These are phyloP conservation scores for Burhinus oedicnemus DNA, from an alignment of 2,113 vertebrate species.

Conservation along the genomic window DNA sequence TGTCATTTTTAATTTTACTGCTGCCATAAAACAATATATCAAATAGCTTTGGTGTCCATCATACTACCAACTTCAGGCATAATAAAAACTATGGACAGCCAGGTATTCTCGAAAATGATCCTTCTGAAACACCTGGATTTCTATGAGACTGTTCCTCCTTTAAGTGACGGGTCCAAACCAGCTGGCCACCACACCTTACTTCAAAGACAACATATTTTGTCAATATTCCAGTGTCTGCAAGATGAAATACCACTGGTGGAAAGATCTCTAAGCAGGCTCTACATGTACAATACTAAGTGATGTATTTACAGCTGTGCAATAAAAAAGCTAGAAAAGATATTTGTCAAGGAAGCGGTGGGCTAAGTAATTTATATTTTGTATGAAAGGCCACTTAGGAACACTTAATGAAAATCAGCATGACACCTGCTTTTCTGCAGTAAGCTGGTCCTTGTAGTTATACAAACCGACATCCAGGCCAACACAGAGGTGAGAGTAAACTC, in stretches of 20 bases:
- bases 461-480: background rate
- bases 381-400: background rate
- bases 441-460: background rate
- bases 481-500: fast-evolving
- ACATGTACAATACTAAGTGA: background rate
- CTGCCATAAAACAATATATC: background rate
- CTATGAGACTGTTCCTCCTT: background rate
- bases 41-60: background rate
- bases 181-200: background rate
- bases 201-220: background rate
- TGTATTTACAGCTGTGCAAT: background rate
- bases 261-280: background rate
- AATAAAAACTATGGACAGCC: background rate
- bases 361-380: background rate
- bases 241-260: background rate
- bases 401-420: background rate
- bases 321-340: background rate
- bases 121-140: background rate
- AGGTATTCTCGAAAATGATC: background rate
- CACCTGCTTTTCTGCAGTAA: background rate
- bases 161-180: background rate
- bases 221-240: background rate
- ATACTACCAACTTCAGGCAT: background rate
- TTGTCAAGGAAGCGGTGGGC: background rate
- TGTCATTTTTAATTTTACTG: background rate